A percentile compares a stretch with the other conserved stretches of the same genome.
phyloP scores from a whole-genome alignment of 2,888 invertebrate genomes.

The Melanostoma scalare region DNA sequence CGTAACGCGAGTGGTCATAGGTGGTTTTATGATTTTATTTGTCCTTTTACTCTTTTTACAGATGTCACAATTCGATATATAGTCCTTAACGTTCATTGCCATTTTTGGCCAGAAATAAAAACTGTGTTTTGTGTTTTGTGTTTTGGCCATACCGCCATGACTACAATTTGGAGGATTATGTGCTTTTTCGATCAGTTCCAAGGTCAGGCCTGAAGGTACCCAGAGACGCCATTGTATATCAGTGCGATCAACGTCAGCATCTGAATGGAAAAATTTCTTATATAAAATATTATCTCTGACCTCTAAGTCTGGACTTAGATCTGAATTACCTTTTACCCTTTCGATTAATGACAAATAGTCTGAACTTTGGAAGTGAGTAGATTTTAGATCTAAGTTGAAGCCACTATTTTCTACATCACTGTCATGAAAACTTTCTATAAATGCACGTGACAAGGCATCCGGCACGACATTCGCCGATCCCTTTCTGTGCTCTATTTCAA shows the following conservation, averaged over 20 bases:
- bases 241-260: not conserved
- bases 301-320: not conserved
- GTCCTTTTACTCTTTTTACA: conserved; percentile 46
- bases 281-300: conserved; percentile 48
- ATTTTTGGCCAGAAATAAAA: conserved; percentile 72
- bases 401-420: not conserved
- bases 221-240: conserved; percentile 12
- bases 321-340: not conserved
- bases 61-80: conserved; percentile 21
- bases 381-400: not conserved
- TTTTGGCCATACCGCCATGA: conserved; percentile 56
- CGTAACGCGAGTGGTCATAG: not conserved
- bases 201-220: conserved; percentile 19
- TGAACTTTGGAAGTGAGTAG: not conserved
- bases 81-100: conserved; percentile 26
- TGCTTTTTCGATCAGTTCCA: not conserved
- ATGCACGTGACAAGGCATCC: conserved; percentile 56
- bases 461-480: conserved; percentile 73
- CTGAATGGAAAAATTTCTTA: conserved; percentile 19
- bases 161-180: conserved; percentile 3
- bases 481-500: conserved; percentile 73
- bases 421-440: not conserved
- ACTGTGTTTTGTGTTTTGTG: too few relatives aligned
- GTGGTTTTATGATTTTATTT: conserved; percentile 28
- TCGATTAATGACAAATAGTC: not conserved